These are phyloP conservation scores for Priocnemis perturbator DNA, from an alignment of 2,888 invertebrate species.

Conservation along the genomic window DNA sequence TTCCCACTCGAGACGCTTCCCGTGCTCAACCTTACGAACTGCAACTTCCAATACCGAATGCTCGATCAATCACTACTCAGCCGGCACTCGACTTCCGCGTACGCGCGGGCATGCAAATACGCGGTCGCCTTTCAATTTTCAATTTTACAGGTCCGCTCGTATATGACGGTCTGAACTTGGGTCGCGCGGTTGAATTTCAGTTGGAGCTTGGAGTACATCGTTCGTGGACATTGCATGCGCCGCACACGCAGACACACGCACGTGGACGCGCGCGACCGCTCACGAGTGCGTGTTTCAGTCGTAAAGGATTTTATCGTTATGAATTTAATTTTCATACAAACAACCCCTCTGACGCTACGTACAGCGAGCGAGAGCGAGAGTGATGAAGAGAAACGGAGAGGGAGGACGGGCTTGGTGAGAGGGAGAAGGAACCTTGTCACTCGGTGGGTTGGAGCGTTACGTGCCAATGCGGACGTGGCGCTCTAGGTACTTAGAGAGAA, in stretches of 20 bases:
- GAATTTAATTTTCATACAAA: constrained; percentile 73
- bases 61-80: constrained; percentile 48
- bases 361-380: too few relatives aligned
- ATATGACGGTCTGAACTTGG: too few relatives aligned
- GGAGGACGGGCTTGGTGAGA: too few relatives aligned
- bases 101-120: not conserved
- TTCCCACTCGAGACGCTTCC: too few relatives aligned
- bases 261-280: not conserved
- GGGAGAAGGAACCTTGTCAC: constrained; percentile 31
- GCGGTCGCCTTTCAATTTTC: constrained; percentile 1
- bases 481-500: constrained; percentile 60
- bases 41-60: not conserved
- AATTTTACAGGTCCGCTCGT: too few relatives aligned
- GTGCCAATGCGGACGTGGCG: constrained; percentile 63
- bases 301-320: constrained; percentile 70
- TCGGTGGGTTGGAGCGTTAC: constrained; percentile 59
- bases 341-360: constrained; percentile 47
- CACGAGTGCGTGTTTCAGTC: constrained; percentile 33
- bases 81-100: constrained; percentile 39
- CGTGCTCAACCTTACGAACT: too few relatives aligned
- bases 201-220: constrained; percentile 2
- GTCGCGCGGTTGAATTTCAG: not conserved
- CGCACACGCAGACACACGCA: constrained; percentile 12
- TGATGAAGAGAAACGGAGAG: too few relatives aligned
- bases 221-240: not conserved